Evolutionary conservation across 2,888 invertebrate species (phyloP), one percentile per base, ranked within the genome.

Genomic region (Linyphia triangularis): DNA sequence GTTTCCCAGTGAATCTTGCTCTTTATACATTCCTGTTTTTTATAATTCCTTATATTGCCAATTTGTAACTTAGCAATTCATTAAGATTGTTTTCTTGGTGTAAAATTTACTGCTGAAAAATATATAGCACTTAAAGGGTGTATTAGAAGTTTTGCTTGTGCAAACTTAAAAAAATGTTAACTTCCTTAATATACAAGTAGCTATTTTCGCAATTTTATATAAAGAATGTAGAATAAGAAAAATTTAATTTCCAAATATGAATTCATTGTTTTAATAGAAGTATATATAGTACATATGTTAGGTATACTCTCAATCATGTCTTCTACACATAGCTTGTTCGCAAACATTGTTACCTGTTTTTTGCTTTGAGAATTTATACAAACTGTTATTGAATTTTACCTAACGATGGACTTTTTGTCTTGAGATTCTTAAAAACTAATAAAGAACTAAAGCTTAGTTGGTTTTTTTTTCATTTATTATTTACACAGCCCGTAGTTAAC

Each of bases 321-420:
- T 63, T 77, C 51, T 57, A 61, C 22, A 40, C 24, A 33, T 57
- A 73, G 73, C 59, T 57, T 77, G 77, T 73, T 13, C 19, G 59
- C 59, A 16, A 59, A 73, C 19, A n/a, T 59, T 72, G 51, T 75
- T 77, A 40, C 28, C 63, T 77, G 77, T 77, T 77, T 70, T 63
- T 61, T 37, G 61, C 37, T 77, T 77, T 63, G 51, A 79, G 22
- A 51, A 59, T 81, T 67, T 81, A 69, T 81, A 81, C 69, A 69
- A 59, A 51, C 51, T 81, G 81, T 81, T 77, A 61, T 22, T 51
- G 57, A 40, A 28, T 81, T 59, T 67, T 81, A 69, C 28, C 57
- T 59, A 40, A 24, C 30, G 30, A 79, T 24, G 30, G 24, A 57
- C 57, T 30, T 69, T 33, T 51, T 63, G 22, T 28, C 33, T 69